phyloP scores from a whole-genome alignment of 2,797 vertebrate genomes.

The Zonotrichia albicollis region DNA sequence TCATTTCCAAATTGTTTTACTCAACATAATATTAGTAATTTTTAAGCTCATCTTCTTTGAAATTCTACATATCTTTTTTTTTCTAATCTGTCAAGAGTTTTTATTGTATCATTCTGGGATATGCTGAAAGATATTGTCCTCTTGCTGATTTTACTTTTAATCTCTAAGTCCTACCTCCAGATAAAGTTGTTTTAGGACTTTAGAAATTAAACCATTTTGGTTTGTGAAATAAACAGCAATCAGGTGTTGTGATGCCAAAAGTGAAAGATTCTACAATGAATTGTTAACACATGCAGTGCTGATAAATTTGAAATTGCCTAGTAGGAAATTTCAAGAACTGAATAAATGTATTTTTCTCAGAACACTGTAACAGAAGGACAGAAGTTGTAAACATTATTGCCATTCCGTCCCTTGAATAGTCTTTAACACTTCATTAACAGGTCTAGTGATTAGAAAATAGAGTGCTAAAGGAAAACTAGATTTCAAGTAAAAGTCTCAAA shows the following conservation, averaged over 20 bases:
- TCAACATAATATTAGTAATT: not conserved
- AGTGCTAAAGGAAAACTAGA: not conserved
- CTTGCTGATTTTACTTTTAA: not conserved
- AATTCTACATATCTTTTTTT: not conserved
- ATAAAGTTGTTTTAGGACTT: not conserved
- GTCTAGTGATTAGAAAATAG: not conserved
- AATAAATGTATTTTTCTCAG: not conserved
- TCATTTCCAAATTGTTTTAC: not conserved
- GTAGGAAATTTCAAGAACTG: not conserved
- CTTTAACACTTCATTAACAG: not conserved
- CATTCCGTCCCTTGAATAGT: not conserved
- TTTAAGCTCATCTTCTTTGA: not conserved
- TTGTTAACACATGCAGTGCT: accelerated
- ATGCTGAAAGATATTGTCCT: not conserved
- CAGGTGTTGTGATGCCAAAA: not conserved
- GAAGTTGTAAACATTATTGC: not conserved
- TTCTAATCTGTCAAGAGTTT: not conserved
- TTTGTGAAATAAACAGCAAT: not conserved
- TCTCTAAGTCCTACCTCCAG: not conserved
- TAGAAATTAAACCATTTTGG: not conserved
- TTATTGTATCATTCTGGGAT: not conserved
- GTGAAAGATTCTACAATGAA: not conserved
- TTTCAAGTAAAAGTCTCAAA: not conserved
- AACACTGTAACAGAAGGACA: not conserved
- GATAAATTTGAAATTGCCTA: not conserved